Base-by-base conservation (phyloP, 2,113 vertebrate species). In the Tragelaphus buxtoni region DNA sequence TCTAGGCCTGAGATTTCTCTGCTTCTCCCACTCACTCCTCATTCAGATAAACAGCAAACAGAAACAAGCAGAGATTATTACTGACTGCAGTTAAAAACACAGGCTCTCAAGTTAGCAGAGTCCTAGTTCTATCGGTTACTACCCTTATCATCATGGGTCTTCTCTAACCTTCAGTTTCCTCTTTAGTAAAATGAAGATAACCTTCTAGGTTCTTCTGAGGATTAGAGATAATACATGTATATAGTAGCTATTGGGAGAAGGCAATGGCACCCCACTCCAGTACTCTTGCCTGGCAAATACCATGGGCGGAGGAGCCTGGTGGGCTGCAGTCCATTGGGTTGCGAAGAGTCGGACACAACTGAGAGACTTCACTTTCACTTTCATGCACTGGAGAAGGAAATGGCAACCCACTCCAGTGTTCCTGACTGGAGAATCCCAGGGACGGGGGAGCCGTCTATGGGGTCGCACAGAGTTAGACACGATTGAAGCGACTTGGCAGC, bases 401-500 rank as follows among this genome's bases (percentile, higher is more conserved):
- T 32, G 4, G 60, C 4, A 61, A 61, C 5, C 28, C 60, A 61
- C 5, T 61, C 60, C 60, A 61, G 6, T 61, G 13, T 32, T 61
- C 60, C 28, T 61, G 60, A 13, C 60, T 61, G 60, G 60, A 32
- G 28, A 61, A 61, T 61, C 60, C 60, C 28, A 32, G 28, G 60
- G 60, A 61, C 6, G 6, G 60, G 0, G 6, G 60, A 61, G 60
- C 56, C 26, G 11, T 60, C 58, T 60, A 60, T 60, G 58, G 26
- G 26, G 58, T 60, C 5, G 2, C 58, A 61, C 28, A 32, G 60
- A 14, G 28, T 32, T 13, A 0, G 1, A 61, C 60, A 61, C 0
- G 28, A 61, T 13, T 61, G 28, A 61, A 61, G 28, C 3, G 3
- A 61, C 28, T 61, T 61, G 1, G 60, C 60, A 60, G 58, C 28